Percentiles rank a stretch among this genome's conserved stretches.
These are phyloP conservation scores for Petrosia ficiformis DNA, from an alignment of 37 sponge, comb jelly and placozoan species.

Conservation along the genomic window DNA sequence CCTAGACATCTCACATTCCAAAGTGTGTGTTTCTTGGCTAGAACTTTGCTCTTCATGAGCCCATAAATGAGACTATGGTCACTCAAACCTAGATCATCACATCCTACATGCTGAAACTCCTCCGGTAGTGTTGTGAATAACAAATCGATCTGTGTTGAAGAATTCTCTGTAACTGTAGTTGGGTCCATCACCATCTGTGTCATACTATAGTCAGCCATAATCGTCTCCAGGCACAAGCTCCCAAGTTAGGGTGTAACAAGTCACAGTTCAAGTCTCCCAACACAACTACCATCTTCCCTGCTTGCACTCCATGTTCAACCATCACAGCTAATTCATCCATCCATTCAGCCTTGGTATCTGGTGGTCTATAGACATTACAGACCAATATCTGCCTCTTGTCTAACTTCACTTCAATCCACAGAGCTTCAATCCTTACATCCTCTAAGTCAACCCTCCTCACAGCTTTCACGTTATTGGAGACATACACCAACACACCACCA, in stretches of 20 bases:
- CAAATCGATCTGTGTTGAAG: no score
- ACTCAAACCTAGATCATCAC: constrained; percentile 19
- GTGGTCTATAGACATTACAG: constrained; percentile 23
- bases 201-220: constrained; percentile 19
- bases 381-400: background rate
- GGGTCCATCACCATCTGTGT: background rate
- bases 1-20: constrained; percentile 5
- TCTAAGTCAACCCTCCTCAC: constrained; percentile 12
- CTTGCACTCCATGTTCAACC: constrained; percentile 8
- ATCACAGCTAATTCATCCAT: constrained; percentile 5
- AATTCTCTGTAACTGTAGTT: constrained; percentile 15
- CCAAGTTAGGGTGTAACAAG: background rate
- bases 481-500: constrained; percentile 31
- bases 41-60: background rate
- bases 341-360: constrained; percentile 5
- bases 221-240: background rate
- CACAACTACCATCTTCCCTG: constrained; percentile 1
- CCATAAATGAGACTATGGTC: constrained; percentile 24
- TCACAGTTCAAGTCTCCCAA: constrained; percentile 33
- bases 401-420: constrained; percentile 26
- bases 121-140: no score
- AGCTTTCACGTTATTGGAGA: constrained; percentile 12
- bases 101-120: no score
- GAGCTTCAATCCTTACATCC: constrained; percentile 2
- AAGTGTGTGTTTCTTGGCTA: background rate